Percentiles rank a stretch among this genome's conserved stretches.
Conservation (phyloP, 2,113 vertebrate genomes). For the Periophthalmus modestus region DNA sequence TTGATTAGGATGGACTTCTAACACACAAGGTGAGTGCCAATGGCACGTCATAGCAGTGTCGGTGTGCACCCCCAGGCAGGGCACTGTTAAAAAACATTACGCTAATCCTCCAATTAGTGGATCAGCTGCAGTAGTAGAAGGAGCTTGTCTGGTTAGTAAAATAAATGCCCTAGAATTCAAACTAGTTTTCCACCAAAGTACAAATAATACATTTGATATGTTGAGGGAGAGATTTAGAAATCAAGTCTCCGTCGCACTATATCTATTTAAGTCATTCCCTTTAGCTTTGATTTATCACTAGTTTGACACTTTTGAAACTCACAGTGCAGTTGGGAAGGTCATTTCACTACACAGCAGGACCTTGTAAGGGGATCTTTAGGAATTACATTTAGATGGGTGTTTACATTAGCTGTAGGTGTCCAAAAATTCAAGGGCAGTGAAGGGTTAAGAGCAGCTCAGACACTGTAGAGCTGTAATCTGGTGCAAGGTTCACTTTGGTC, state of each 20-base stretch:
- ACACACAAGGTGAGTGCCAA: background rate
- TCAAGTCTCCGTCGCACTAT: background rate
- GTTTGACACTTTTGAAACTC: too few species aligned
- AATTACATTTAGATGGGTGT: background rate
- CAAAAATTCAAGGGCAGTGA: constrained; percentile 9
- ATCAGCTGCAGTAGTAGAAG: background rate
- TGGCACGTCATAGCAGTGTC: background rate
- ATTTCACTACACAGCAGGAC: background rate
- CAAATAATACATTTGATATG: background rate
- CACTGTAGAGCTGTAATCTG: constrained; percentile 50
- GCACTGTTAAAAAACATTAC: background rate
- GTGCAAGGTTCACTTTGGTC: constrained; percentile 23
- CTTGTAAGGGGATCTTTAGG: background rate
- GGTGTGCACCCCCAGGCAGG: background rate
- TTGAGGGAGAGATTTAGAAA: background rate
- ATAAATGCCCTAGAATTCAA: background rate
- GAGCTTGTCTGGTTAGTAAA: background rate
- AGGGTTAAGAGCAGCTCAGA: constrained; percentile 43
- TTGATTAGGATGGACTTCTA: background rate
- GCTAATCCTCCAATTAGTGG: background rate
- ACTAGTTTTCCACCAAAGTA: background rate
- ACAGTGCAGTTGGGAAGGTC: background rate
- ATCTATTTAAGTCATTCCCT: background rate
- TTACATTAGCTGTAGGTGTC: background rate
- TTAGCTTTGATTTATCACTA: background rate